A percentile compares a stretch with the other conserved stretches of the same genome.
phyloP scores from a whole-genome alignment of 2,113 vertebrate genomes.

The Ailuropoda melanoleuca region DNA sequence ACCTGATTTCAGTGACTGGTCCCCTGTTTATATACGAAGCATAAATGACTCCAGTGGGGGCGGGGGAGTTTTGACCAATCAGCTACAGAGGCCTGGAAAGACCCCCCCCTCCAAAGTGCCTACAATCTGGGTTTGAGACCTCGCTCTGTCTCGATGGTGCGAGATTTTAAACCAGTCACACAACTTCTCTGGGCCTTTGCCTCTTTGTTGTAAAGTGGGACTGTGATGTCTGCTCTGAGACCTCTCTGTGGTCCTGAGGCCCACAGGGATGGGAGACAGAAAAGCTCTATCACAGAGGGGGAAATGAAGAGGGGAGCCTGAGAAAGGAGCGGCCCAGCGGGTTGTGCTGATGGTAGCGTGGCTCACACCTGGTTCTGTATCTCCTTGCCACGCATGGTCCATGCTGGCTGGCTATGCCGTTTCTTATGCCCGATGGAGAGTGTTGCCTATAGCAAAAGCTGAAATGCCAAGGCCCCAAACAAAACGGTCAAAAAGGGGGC shows the following conservation, averaged over 20 bases:
- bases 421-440: too few species aligned
- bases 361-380: not conserved
- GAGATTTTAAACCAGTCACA: not conserved
- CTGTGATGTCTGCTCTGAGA: not conserved
- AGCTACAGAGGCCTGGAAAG: not conserved
- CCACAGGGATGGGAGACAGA: fast-evolving
- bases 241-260: not conserved
- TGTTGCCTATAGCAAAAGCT: not conserved
- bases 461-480: not conserved
- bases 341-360: not conserved
- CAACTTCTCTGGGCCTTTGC: not conserved
- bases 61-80: not conserved
- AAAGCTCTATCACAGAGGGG: fast-evolving
- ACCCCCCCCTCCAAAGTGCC: not conserved
- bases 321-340: not conserved
- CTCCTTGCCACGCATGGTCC: too few species aligned
- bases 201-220: not conserved
- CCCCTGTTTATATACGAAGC: not conserved
- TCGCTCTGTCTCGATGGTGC: not conserved
- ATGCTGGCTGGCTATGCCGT: not conserved
- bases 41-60: too few species aligned
- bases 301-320: not conserved
- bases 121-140: not conserved
- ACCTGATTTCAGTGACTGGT: not conserved
- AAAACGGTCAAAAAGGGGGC: not conserved